A percentile compares a stretch with the other conserved stretches of the same genome.
phyloP scores from a whole-genome alignment of 2,888 invertebrate genomes.

The Epicampocera succincta region DNA sequence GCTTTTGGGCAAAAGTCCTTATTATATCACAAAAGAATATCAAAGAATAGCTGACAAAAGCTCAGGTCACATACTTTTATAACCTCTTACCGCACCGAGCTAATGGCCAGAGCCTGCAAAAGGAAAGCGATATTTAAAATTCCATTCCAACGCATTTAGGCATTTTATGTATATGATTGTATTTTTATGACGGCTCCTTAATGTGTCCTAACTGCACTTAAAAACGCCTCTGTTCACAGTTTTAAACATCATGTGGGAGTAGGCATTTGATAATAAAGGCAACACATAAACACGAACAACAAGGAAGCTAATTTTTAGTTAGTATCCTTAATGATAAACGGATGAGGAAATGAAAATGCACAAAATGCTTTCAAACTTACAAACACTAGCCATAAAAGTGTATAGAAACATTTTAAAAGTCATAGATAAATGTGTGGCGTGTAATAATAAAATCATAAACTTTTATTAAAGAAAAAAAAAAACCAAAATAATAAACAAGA shows the following conservation, averaged over 20 bases:
- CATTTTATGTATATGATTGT: constrained; percentile 38
- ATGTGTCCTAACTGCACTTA: constrained; percentile 55
- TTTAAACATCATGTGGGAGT: constrained; percentile 54
- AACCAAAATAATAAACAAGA: too few species aligned
- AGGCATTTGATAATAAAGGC: constrained; percentile 56
- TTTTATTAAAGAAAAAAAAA: too few species aligned
- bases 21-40: too few species aligned
- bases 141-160: constrained; percentile 29
- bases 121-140: neutral
- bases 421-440: too few species aligned
- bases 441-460: too few species aligned
- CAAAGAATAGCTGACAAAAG: too few species aligned
- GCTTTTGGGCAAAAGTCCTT: too few species aligned
- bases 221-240: constrained; percentile 53
- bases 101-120: neutral
- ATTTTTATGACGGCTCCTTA: constrained; percentile 54
- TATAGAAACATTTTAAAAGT: neutral
- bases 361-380: constrained; percentile 33
- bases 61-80: too few species aligned
- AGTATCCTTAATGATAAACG: constrained; percentile 56
- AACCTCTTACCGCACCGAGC: too few species aligned
- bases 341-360: constrained; percentile 60
- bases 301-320: constrained; percentile 34
- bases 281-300: constrained; percentile 30
- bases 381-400: neutral